Evolutionary conservation across 2,113 vertebrate species (phyloP).

Genomic region (Nycticorax nycticorax): DNA sequence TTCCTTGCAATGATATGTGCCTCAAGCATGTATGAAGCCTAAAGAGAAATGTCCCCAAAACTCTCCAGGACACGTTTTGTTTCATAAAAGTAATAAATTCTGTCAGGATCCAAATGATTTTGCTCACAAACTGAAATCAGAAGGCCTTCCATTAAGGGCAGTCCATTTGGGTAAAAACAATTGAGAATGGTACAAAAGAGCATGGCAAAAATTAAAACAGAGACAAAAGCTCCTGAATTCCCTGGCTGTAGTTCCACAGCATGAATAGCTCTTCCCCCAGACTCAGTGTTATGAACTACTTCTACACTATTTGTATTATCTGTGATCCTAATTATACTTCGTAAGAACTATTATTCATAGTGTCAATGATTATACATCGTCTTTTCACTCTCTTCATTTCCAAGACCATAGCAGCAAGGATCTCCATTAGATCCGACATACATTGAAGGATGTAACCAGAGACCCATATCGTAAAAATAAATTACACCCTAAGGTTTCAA

Average conservation of each 20-base stretch:
- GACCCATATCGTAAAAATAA: not conserved
- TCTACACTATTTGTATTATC: not conserved
- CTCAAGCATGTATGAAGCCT: not conserved
- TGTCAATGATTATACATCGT: not conserved
- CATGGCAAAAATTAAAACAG: not conserved
- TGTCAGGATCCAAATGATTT: not conserved
- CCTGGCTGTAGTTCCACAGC: not conserved
- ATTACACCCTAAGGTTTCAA: not conserved
- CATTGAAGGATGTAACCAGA: not conserved
- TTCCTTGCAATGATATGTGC: not conserved
- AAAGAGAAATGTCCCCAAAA: not conserved
- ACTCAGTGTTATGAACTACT: not conserved
- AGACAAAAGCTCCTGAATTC: not conserved
- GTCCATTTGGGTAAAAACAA: not conserved
- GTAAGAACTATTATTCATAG: not conserved
- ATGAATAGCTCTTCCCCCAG: not conserved
- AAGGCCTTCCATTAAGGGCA: not conserved
- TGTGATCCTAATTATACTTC: not conserved
- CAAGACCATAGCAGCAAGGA: fast-evolving
- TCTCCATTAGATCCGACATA: not conserved
- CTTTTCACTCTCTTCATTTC: not conserved
- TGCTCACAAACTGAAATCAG: not conserved
- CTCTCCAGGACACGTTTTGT: not conserved
- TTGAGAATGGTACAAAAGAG: not conserved
- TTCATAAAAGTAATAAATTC: not conserved